These are phyloP conservation scores for Potorous gilbertii DNA, from an alignment of 2,797 vertebrate genomes.

Conservation along the genomic window DNA sequence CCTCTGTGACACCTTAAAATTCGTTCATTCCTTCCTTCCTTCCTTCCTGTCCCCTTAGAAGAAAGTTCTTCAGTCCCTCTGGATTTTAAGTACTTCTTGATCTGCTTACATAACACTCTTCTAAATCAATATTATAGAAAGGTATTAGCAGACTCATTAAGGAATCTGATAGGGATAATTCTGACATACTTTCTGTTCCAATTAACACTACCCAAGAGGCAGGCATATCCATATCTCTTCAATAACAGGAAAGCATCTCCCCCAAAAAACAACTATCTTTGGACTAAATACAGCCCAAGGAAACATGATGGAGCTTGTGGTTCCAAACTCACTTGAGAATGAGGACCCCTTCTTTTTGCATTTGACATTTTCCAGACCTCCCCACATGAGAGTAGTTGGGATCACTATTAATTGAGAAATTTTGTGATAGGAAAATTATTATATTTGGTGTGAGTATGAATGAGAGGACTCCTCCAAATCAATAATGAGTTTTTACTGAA, in stretches of 20 bases:
- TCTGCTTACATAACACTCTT: background rate
- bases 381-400: background rate
- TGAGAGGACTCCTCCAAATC: background rate
- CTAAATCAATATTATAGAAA: background rate
- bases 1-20: background rate
- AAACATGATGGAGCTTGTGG: background rate
- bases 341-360: background rate
- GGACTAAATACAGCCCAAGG: background rate
- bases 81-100: background rate
- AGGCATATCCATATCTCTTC: background rate
- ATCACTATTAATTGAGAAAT: background rate
- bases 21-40: no score
- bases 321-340: background rate
- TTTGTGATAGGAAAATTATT: background rate
- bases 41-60: background rate
- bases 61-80: background rate
- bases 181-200: background rate
- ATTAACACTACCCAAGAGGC: background rate
- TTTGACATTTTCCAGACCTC: background rate
- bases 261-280: background rate
- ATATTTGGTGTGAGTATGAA: background rate
- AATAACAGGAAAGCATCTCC: background rate
- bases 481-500: background rate
- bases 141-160: constrained; percentile 19
- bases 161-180: background rate